These are phyloP conservation scores for Tokudaia tokunoshimensis DNA, from an alignment of 2,797 vertebrate species.

Conservation along the genomic window DNA sequence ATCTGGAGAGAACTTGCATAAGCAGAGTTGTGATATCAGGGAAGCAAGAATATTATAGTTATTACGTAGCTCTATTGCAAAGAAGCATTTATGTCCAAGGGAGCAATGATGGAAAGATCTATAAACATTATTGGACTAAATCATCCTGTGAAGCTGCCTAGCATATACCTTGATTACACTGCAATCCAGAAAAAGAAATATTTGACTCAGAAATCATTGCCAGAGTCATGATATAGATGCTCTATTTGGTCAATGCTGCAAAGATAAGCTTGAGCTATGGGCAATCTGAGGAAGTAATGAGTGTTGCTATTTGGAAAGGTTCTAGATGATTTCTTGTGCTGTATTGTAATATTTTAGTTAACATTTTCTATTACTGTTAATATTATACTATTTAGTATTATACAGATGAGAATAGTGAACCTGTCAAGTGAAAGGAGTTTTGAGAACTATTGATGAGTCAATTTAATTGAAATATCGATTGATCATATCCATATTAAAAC, in stretches of 20 bases:
- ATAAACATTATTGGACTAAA: neutral
- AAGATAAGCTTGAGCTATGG: neutral
- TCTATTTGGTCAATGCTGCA: fast-evolving
- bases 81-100: neutral
- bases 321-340: too few relatives aligned
- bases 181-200: neutral
- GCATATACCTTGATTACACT: neutral
- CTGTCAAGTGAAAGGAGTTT: neutral
- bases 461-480: neutral
- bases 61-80: fast-evolving
- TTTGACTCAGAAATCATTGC: neutral
- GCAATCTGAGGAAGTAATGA: neutral
- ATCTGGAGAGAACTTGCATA: neutral
- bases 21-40: neutral
- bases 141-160: fast-evolving
- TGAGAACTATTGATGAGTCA: neutral
- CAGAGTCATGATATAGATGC: neutral
- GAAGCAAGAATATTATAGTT: neutral
- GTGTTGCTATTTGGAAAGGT: fast-evolving
- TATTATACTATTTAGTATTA: neutral
- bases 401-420: too few relatives aligned
- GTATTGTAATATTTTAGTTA: neutral
- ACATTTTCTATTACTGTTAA: neutral
- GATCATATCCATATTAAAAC: neutral
- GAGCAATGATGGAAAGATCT: neutral